Percentiles rank a stretch among this genome's conserved stretches.
phyloP scores from a whole-genome alignment of 2,113 vertebrate species.

The Forbesichthys agassizii region DNA sequence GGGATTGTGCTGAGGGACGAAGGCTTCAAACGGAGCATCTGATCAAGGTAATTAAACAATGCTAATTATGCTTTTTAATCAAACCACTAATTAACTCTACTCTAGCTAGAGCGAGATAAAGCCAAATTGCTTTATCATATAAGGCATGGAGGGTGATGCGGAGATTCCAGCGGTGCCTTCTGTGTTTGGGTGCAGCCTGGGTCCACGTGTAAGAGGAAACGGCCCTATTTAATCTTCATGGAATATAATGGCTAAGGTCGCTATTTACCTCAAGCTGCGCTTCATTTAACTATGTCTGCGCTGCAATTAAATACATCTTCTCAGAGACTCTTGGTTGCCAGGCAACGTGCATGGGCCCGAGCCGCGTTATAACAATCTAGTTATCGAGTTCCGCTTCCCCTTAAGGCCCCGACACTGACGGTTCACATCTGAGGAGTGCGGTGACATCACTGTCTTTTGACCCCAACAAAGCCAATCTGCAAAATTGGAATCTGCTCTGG shows the following conservation, averaged over 20 bases:
- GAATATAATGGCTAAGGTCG: constrained; percentile 46
- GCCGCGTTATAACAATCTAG: constrained; percentile 56
- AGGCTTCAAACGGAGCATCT: constrained; percentile 42
- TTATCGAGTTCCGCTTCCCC: constrained; percentile 55
- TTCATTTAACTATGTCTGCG: constrained; percentile 67
- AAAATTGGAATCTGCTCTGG: constrained; percentile 40
- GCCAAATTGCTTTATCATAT: constrained; percentile 38
- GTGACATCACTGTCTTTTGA: constrained; percentile 51
- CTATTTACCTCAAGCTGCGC: constrained; percentile 69
- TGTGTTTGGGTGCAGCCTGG: constrained; percentile 38
- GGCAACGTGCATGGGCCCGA: constrained; percentile 66
- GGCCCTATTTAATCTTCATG: too few species aligned
- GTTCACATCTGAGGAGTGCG: constrained; percentile 52
- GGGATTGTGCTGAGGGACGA: not conserved
- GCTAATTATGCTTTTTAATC: constrained; percentile 61
- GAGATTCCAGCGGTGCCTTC: constrained; percentile 35
- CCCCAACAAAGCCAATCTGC: constrained; percentile 49
- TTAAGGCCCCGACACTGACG: constrained; percentile 46
- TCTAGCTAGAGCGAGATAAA: constrained; percentile 41
- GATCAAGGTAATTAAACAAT: constrained; percentile 72
- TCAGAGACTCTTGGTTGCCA: constrained; percentile 73
- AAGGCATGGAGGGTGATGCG: constrained; percentile 32
- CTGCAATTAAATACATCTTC: constrained; percentile 67
- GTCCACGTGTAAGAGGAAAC: too few species aligned
- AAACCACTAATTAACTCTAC: constrained; percentile 64